Evolutionary conservation across 2,797 vertebrate genomes (phyloP).

Genomic region (Rhynchonycteris naso): DNA sequence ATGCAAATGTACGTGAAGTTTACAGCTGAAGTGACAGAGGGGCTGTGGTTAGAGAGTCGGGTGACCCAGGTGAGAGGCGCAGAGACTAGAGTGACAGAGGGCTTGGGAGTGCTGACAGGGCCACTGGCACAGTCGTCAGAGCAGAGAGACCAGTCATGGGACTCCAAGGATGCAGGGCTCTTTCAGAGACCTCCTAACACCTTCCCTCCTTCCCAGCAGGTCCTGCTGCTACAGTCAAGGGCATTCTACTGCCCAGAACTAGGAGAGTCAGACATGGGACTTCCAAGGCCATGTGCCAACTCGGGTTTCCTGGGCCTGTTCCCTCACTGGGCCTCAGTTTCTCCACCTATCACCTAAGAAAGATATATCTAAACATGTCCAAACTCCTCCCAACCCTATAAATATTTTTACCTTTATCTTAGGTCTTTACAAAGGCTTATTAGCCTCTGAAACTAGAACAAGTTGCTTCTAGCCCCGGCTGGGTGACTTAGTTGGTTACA

Average conservation of each 20-base stretch:
- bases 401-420: neutral
- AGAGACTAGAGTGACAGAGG: neutral
- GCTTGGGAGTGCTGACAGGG: neutral
- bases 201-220: neutral
- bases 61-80: no score
- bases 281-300: neutral
- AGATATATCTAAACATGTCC: neutral
- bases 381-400: neutral
- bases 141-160: neutral
- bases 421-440: neutral
- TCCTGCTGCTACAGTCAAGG: neutral
- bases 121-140: neutral
- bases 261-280: fast-evolving
- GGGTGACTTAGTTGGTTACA: no score
- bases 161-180: neutral
- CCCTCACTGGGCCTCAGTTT: neutral
- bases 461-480: neutral
- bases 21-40: neutral
- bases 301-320: neutral
- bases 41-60: neutral
- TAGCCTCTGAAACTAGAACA: neutral
- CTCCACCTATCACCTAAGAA: neutral
- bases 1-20: neutral
- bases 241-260: no score
- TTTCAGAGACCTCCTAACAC: neutral